Conservation (phyloP, 2,113 vertebrate genomes). For the Lophius piscatorius region DNA sequence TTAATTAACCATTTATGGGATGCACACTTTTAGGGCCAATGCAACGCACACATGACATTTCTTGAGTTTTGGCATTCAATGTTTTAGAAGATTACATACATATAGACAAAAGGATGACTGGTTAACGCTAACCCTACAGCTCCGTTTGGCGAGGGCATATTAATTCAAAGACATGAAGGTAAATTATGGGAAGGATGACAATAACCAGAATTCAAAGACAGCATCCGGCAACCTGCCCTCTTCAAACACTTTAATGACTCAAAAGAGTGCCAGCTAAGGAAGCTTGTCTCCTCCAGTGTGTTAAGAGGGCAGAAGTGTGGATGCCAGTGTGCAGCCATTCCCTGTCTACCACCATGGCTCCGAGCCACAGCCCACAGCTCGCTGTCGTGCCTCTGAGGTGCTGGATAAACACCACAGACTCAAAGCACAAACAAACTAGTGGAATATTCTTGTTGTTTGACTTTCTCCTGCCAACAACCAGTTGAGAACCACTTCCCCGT, state of each 20-base stretch:
- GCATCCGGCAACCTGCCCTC: conserved; percentile 16
- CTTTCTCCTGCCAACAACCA: conserved; percentile 49
- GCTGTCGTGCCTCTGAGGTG: conserved; percentile 63
- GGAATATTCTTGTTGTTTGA: conserved; percentile 61
- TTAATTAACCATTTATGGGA: too few species aligned
- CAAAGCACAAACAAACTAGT: conserved; percentile 66
- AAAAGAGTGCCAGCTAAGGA: conserved; percentile 36
- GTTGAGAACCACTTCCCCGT: conserved; percentile 57
- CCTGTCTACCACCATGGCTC: conserved; percentile 57
- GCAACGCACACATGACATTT: too few species aligned
- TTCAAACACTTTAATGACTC: conserved; percentile 29
- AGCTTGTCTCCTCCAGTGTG: conserved; percentile 49
- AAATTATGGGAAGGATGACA: too few species aligned
- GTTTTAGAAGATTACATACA: too few species aligned
- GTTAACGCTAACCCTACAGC: too few species aligned
- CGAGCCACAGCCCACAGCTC: conserved; percentile 55
- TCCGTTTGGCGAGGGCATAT: too few species aligned
- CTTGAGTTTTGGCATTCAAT: too few species aligned
- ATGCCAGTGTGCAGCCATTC: conserved; percentile 49
- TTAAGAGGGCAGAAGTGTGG: conserved; percentile 56
- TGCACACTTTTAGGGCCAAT: too few species aligned
- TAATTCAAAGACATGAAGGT: too few species aligned
- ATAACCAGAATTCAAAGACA: conserved; percentile 25
- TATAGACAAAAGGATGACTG: too few species aligned
- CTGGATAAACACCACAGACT: conserved; percentile 65